These are phyloP conservation scores for Stenotaenia linearis DNA, from an alignment of 2,888 invertebrate genomes.

Conservation along the genomic window DNA sequence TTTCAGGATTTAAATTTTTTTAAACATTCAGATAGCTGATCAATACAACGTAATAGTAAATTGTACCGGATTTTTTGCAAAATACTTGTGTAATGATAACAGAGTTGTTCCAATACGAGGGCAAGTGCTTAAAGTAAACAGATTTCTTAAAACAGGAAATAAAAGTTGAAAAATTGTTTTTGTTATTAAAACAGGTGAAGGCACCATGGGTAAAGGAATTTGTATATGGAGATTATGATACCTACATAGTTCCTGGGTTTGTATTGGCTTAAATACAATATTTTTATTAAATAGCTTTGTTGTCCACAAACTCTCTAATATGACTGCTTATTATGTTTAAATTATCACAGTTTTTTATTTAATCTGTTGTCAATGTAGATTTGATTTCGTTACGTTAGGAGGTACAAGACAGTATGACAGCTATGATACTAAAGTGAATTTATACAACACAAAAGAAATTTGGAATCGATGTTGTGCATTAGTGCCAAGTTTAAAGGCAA, in stretches of 20 bases:
- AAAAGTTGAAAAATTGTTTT: not conserved
- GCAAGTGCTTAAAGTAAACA: conserved; percentile 43
- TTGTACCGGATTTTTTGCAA: conserved; percentile 48
- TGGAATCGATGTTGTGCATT: conserved; percentile 69
- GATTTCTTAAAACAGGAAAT: conserved; percentile 18
- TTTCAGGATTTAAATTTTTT: not conserved
- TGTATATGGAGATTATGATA: conserved; percentile 77
- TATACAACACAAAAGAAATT: conserved; percentile 69
- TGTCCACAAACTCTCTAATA: too few relatives aligned
- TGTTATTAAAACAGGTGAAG: conserved; percentile 56
- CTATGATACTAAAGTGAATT: conserved; percentile 60
- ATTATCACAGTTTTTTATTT: not conserved
- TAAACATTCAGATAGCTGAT: conserved; percentile 42
- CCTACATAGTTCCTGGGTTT: conserved; percentile 68
- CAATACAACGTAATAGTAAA: conserved; percentile 49
- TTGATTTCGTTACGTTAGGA: conserved; percentile 68
- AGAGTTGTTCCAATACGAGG: conserved; percentile 46
- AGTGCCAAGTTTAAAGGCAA: conserved; percentile 59
- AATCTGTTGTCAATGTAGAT: not conserved
- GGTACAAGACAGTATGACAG: conserved; percentile 79
- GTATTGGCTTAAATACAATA: too few relatives aligned
- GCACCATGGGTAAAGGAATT: conserved; percentile 88
- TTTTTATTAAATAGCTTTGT: too few relatives aligned
- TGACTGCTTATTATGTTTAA: too few relatives aligned
- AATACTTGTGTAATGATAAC: conserved; percentile 46